Evolutionary conservation across 64 coral and sea anemone genomes (phyloP), one percentile per base, ranked within the genome.

Genomic region (Stichodactyla mertensii): DNA sequence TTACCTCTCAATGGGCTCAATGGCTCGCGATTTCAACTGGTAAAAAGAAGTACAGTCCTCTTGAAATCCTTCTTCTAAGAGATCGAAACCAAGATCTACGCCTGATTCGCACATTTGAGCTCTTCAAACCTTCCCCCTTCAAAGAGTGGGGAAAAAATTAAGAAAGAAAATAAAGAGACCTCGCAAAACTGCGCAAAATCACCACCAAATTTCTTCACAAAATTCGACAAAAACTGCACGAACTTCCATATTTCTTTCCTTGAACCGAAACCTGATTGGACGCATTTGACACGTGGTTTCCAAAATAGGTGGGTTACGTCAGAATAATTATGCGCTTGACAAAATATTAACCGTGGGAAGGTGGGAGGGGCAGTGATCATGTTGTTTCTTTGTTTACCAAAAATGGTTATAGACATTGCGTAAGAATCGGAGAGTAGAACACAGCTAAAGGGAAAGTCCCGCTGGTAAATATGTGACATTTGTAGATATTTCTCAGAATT

Each of bases 11-110:
- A 81, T 13, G 20, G 83, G 83, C 55, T 85, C 79, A 12, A 82
- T 31, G 51, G 51, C 51, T 4, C 79, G 55, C 20, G 84, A 92
- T 77, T 92, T 87, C 23, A 92, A 45, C 78, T 81, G 64, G 64
- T 86, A 87, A 83, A 87, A 87, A 51, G 66, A 26, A 16, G 53
- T 71, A 16, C 77, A 52, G 36, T 90, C 88, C 18, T 86, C 90
- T 67, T 92, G 84, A 28, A 85, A 85, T 85, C 83, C 83, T 20
- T 85, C 83, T 85, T 85, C 80, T 53, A 92, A 85, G 80, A 92
- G 85, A 87, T 92, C 90, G 86, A 92, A 92, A 74, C 80, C 90
- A 79, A 92, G 86, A 92, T 92, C 90, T 51, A 92, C 71, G 64
- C 90, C 90, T 52, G 90, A 92, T 54, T 92, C 90, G 86, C 77